Conservation (phyloP, 2,113 vertebrate genomes). For the Acanthisitta chloris region DNA sequence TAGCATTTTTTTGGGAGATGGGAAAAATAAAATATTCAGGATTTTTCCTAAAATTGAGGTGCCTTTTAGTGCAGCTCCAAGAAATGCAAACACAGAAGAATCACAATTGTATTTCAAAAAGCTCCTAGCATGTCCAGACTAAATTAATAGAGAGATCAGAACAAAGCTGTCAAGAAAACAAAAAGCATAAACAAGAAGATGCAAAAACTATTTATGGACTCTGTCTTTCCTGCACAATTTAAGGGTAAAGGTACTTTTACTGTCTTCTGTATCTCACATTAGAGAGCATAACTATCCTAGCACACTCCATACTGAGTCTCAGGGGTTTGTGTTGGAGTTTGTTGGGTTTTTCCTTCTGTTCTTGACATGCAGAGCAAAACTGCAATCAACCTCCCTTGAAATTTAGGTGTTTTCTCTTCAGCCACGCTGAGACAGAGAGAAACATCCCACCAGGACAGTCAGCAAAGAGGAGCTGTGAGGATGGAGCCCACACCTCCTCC, state of each 20-base stretch:
- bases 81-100: background rate
- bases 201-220: background rate
- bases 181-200: background rate
- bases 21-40: background rate
- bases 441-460: background rate
- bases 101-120: background rate
- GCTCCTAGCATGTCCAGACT: background rate
- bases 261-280: background rate
- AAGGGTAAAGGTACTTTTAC: background rate
- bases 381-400: background rate
- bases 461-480: background rate
- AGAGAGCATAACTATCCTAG: background rate
- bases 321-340: background rate
- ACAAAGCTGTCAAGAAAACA: background rate
- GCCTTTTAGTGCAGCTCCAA: background rate
- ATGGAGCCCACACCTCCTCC: background rate
- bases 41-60: background rate
- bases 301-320: background rate
- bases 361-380: background rate
- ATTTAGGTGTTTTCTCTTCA: background rate
- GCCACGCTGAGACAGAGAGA: background rate
- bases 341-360: background rate
- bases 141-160: background rate
- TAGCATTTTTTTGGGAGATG: background rate
- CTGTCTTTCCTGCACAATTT: background rate